Conservation (phyloP, 2,113 vertebrate genomes). For the Phoxinus phoxinus region DNA sequence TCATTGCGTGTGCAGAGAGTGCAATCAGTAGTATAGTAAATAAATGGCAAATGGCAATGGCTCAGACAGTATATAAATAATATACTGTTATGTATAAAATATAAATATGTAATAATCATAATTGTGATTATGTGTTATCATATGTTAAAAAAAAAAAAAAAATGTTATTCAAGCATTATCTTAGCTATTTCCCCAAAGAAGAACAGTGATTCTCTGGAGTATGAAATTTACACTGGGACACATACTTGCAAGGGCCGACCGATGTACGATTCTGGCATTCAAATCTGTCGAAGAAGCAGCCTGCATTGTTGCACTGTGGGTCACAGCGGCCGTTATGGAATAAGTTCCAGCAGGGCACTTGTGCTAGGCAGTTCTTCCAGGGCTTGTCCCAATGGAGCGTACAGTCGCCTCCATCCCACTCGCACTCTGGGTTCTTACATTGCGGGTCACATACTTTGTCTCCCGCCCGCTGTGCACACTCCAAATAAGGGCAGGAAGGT, state of each 20-base stretch:
- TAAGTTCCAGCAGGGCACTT: conserved; percentile 83
- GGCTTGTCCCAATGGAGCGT: conserved; percentile 83
- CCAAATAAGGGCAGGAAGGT: conserved; percentile 73
- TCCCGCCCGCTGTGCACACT: conserved; percentile 74
- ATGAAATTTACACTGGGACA: not conserved
- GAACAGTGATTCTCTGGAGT: not conserved
- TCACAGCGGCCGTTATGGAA: conserved; percentile 86
- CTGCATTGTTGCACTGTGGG: conserved; percentile 85
- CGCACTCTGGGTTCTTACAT: conserved; percentile 87
- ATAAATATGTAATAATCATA: too few relatives aligned
- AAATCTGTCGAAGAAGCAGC: conserved; percentile 93
- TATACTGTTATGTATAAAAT: not conserved
- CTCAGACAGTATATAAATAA: not conserved
- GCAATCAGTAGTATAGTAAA: not conserved
- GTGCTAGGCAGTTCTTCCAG: conserved; percentile 85
- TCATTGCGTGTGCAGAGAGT: not conserved
- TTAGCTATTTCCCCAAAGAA: not conserved
- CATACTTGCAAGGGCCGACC: conserved; percentile 84
- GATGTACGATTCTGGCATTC: conserved; percentile 78
- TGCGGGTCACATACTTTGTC: conserved; percentile 85
- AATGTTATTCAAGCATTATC: not conserved
- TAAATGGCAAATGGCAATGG: not conserved
- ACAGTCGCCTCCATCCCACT: conserved; percentile 94
- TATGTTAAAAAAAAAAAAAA: not conserved
- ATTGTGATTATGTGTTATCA: too few relatives aligned